Base-by-base conservation (phyloP, 2,888 invertebrate genomes). In the Tribolium freemani region DNA sequence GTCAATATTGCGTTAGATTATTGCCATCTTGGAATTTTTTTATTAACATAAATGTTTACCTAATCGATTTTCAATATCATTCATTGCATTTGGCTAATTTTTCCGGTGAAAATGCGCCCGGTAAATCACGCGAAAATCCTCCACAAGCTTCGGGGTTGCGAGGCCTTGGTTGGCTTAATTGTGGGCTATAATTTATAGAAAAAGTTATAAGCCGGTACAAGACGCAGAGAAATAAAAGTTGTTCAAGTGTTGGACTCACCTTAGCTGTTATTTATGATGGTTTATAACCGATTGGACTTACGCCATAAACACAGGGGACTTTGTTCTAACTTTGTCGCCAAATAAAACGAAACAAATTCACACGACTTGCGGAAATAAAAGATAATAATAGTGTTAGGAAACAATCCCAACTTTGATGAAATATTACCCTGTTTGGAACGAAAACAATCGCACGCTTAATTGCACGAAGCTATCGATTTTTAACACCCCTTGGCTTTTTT, bases 1-100 rank as follows among this genome's bases (percentile, higher is more conserved):
- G 60, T 60, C 60, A 11, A 51, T 51, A 38, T 51, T 61, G 48
- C 63, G 50, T 63, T 63, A 63, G 50, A 50, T 38, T 63, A 63
- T 63, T 63, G 63, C 61, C 21, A 26, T 61, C 46, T 16, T 21
- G 20, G 21, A 61, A n/a, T n/a, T 38, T 38, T 38, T 38, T 38
- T 38, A n/a, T 26, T 71, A 75, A 70, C 67, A 69, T 71, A 76
- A 77, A 78, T 76, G 75, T 78, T 78, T 77, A 58, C 67, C 56
- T 5, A 76, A 78, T 78, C 76, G 72, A 78, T 76, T 26, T 26
- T 26, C 5, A 5, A 5, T 26, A 26, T 26, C 26, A 26, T 26
- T 26, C 5, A 1, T 26, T 26, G 26, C 26, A 26, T 38, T 38
- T 10, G 21, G 63, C 16, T 20, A 10, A 63, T 51, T 63, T 63